Evolutionary conservation across 2,888 invertebrate species (phyloP), one percentile per base, ranked within the genome.

Genomic region (Drosophila sordidula): DNA sequence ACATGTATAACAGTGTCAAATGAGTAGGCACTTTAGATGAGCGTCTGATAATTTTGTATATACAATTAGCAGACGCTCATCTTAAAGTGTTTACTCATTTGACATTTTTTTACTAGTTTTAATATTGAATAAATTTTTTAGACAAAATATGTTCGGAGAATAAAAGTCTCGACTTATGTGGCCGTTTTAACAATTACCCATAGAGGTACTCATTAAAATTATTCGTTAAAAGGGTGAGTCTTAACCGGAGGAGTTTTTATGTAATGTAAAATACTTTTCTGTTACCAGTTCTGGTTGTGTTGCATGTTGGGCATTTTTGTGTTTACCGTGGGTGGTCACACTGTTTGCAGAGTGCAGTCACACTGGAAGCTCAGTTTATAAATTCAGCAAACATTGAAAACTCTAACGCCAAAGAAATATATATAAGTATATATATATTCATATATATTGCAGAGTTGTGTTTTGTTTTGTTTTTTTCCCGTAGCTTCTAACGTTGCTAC

Each of bases 351-450:
- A 57, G 68, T 61, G 76, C 70, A 70, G 73, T 46, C 73, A 73
- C 73, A 70, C 65, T 74, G 77, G 72, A 68, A 68, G 69, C 66
- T 74, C 77, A 70, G 77, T 76, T 74, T 65, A 76, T 76, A 65
- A 74, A 55, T 70, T 74, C 77, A 74, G 77, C 77, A 71, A 76
- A 74, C 66, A 74, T 62, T 62, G 38, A 66, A 62, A 66, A 66
- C 61, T 52, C 32, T 36, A 55, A 77, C 72, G 58, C 54, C 62
- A 63, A 62, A 62, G 44, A 76, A 70, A 22, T 61, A 12, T 39
- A 55, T 11, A 32, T 32, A 55, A 4, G n/a, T n/a, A 11, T 32
- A 32, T 11, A 32, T 32, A 32, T 32, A 11, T 32, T 3, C 6
- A 11, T 32, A 11, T 47, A 45, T 55, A 58, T 61, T 55, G 44